These are phyloP conservation scores for Felis catus DNA, from an alignment of 2,113 vertebrate species.

Conservation along the genomic window F.catus_Fca126_mat1.0 CM031422.1:15101501-15102000, in stretches of 20 bases:
- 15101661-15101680: not conserved
- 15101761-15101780: not conserved
- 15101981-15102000: not conserved
- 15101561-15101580: not conserved
- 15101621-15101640: not conserved
- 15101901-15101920: too few species aligned
- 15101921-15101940: not conserved
- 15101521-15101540: too few species aligned
- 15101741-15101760: fast-evolving
- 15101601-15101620: not conserved
- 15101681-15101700: not conserved
- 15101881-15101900: not conserved
- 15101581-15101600: fast-evolving
- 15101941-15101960: not conserved
- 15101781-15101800: not conserved
- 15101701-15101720: not conserved
- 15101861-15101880: not conserved
- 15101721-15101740: not conserved
- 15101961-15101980: not conserved
- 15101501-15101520: too few species aligned
- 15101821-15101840: not conserved
- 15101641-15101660: not conserved
- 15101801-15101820: not conserved
- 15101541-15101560: not conserved
- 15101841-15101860: not conserved